Evolutionary conservation across 2,888 invertebrate species (phyloP).

Genomic region (Torymus auratus): DNA sequence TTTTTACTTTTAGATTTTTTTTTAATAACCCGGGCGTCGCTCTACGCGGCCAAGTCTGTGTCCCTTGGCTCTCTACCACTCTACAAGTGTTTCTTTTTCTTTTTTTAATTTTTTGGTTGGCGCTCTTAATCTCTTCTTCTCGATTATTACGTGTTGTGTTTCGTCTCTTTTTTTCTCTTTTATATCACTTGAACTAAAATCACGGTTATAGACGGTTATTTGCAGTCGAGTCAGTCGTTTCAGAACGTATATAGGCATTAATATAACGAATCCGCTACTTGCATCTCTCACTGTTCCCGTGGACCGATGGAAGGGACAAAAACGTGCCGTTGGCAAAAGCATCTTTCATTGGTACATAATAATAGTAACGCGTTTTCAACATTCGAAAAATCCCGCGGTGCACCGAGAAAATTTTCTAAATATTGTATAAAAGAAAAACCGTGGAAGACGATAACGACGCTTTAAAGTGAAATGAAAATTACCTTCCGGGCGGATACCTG

Average conservation of each 20-base stretch:
- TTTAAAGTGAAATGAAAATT: neutral
- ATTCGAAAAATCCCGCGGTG: no score
- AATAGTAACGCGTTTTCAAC: no score
- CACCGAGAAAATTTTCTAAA: no score
- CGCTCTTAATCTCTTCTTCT: constrained; percentile 56
- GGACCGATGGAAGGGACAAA: no score
- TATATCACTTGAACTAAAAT: constrained; percentile 36
- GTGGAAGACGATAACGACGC: neutral
- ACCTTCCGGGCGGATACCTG: neutral
- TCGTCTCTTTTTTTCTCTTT: constrained; percentile 7
- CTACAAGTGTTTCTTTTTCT: neutral
- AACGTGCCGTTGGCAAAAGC: no score
- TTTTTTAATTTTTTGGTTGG: no score
- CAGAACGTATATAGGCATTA: constrained; percentile 1
- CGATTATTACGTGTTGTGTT: no score
- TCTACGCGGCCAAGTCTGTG: constrained; percentile 17
- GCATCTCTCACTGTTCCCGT: neutral
- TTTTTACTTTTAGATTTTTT: constrained; percentile 8
- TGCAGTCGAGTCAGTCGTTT: constrained; percentile 43
- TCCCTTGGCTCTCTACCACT: constrained; percentile 21
- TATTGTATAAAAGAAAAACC: neutral
- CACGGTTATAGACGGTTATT: constrained; percentile 43
- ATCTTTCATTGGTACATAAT: no score
- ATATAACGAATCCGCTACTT: neutral
- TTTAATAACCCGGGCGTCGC: constrained; percentile 27